These are phyloP conservation scores for Solenopsis invicta DNA, from an alignment of 1,140 invertebrate genomes.

Conservation along the genomic window DNA sequence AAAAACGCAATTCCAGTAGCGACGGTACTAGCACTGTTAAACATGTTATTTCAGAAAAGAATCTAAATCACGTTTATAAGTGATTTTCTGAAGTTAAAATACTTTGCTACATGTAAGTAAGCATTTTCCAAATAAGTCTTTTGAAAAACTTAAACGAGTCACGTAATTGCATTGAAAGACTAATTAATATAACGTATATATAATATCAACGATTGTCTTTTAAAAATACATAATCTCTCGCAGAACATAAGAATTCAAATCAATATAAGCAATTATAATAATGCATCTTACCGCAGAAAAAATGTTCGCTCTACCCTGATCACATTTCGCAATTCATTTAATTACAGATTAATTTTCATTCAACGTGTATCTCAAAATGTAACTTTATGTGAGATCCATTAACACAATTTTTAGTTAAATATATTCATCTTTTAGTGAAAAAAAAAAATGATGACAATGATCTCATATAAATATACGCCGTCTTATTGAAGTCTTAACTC, in stretches of 20 bases:
- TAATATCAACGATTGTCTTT: not conserved
- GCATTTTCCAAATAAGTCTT: not conserved
- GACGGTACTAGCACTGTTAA: constrained; percentile 17
- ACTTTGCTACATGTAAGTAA: not conserved
- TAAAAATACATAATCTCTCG: not conserved
- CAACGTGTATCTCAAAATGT: no score
- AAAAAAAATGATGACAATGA: constrained; percentile 4
- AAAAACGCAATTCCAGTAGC: constrained; percentile 60
- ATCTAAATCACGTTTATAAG: constrained; percentile 45
- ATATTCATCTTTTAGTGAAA: not conserved
- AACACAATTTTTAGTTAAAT: not conserved
- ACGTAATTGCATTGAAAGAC: not conserved
- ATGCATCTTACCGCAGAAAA: not conserved
- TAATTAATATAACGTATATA: not conserved
- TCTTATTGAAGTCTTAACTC: not conserved
- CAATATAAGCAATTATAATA: not conserved
- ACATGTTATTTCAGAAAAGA: constrained; percentile 37
- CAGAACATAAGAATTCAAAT: not conserved
- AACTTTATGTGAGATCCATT: not conserved
- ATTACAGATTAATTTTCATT: not conserved
- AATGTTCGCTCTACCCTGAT: not conserved
- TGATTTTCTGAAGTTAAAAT: constrained; percentile 31
- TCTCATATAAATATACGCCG: not conserved
- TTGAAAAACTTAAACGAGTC: not conserved
- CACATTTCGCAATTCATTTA: not conserved